Evolutionary conservation across 2,113 vertebrate genomes (phyloP).

Genomic region (Triplophysa rosa): DNA sequence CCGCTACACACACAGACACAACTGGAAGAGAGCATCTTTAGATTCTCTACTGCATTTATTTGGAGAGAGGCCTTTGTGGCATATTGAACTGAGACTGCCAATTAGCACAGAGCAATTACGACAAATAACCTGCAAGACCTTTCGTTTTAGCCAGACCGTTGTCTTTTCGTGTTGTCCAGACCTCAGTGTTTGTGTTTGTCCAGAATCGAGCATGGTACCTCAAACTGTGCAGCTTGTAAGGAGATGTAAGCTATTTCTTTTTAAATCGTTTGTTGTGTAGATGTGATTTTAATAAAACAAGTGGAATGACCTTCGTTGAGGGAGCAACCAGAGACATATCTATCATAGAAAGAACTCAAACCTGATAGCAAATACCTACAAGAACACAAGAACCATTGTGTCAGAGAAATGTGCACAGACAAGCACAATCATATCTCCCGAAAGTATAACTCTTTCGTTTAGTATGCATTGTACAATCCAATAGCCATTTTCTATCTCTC

Average conservation of each 20-base stretch:
- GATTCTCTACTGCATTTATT: slow-evolving; percentile 35
- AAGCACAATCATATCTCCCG: not conserved
- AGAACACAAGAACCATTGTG: not conserved
- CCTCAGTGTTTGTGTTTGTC: not conserved
- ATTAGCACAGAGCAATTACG: slow-evolving; percentile 36
- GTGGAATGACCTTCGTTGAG: no score
- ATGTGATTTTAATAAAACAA: no score
- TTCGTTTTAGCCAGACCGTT: not conserved
- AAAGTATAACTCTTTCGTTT: slow-evolving; percentile 15
- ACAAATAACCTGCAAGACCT: not conserved
- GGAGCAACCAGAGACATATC: no score
- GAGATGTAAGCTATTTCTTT: no score
- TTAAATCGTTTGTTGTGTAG: no score
- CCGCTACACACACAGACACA: slow-evolving; percentile 10
- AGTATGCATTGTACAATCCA: slow-evolving; percentile 20
- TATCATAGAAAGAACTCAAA: no score
- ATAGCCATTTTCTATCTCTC: slow-evolving; percentile 3
- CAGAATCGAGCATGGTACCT: not conserved
- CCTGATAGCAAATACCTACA: not conserved
- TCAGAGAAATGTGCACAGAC: not conserved
- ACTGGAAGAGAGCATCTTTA: slow-evolving; percentile 11
- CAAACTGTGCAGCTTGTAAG: no score
- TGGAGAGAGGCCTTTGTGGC: slow-evolving; percentile 16
- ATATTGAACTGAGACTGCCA: slow-evolving; percentile 27
- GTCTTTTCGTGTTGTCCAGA: no score